phyloP scores from a whole-genome alignment of 2,888 invertebrate genomes.

The Druceiella hillmani region DNA sequence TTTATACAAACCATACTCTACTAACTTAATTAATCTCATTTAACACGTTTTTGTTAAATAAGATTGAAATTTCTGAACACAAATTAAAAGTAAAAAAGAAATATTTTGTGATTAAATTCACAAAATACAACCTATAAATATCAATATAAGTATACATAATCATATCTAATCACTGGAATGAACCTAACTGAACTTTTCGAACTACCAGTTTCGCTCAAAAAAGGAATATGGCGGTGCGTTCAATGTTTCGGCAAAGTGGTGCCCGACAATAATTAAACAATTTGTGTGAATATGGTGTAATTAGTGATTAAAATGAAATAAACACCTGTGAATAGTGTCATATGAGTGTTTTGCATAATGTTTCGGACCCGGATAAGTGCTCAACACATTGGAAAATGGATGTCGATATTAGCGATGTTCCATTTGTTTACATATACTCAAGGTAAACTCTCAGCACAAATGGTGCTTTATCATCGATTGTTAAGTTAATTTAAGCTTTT shows the following conservation, averaged over 20 bases:
- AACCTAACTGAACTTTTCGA: neutral
- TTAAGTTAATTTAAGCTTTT: no score
- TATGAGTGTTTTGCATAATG: slow-evolving; percentile 40
- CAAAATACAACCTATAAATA: no score
- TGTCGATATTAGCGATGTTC: slow-evolving; percentile 40
- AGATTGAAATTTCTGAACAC: no score
- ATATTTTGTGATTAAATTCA: no score
- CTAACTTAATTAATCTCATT: no score
- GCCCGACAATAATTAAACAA: slow-evolving; percentile 33
- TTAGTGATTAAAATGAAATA: slow-evolving; percentile 51
- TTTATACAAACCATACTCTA: no score
- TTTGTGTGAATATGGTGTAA: slow-evolving; percentile 50
- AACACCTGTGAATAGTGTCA: slow-evolving; percentile 40
- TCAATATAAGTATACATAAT: no score
- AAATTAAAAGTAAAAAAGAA: no score
- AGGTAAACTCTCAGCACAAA: slow-evolving; percentile 48
- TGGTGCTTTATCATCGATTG: slow-evolving; percentile 41
- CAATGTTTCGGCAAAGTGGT: slow-evolving; percentile 28
- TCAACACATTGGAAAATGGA: slow-evolving; percentile 47
- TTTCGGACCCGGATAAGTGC: slow-evolving; percentile 46
- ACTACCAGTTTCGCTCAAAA: slow-evolving; percentile 1
- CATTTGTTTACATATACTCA: slow-evolving; percentile 52
- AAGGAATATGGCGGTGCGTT: slow-evolving; percentile 42
- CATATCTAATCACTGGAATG: no score
- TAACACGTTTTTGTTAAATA: no score